phyloP scores from a whole-genome alignment of 2,888 invertebrate species.

The Portevinia maculata region DNA sequence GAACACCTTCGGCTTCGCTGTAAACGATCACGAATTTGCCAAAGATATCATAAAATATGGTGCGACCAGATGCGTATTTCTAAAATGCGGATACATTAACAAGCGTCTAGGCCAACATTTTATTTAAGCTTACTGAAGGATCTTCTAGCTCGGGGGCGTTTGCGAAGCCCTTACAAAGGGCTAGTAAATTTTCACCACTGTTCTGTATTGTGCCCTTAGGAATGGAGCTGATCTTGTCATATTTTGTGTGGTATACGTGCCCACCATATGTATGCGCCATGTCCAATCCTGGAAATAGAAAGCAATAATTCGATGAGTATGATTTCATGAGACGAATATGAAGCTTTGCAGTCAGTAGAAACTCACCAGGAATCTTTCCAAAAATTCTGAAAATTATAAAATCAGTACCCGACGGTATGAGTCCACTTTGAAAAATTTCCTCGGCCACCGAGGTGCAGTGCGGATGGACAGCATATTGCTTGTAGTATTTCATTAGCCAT shows the following conservation, averaged over 20 bases:
- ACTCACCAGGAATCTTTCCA: conserved; percentile 85
- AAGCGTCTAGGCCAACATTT: background rate
- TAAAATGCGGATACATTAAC: conserved; percentile 73
- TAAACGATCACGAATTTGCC: conserved; percentile 88
- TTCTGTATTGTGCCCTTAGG: conserved; percentile 88
- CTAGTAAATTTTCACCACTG: conserved; percentile 88
- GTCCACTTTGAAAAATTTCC: conserved; percentile 86
- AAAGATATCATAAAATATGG: conserved; percentile 89
- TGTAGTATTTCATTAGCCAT: conserved; percentile 85
- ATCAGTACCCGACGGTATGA: conserved; percentile 88
- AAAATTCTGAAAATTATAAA: conserved; percentile 87
- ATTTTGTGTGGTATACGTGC: conserved; percentile 90
- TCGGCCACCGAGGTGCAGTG: conserved; percentile 85
- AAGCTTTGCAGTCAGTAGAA: too few relatives aligned
- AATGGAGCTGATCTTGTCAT: conserved; percentile 86
- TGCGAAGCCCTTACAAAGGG: conserved; percentile 83
- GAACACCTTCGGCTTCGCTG: conserved; percentile 83
- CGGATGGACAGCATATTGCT: conserved; percentile 84
- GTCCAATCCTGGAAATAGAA: conserved; percentile 86
- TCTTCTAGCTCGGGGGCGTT: conserved; percentile 81
- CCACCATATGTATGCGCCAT: conserved; percentile 90
- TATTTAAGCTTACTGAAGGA: conserved; percentile 77
- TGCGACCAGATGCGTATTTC: conserved; percentile 82
- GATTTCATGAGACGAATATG: too few relatives aligned
- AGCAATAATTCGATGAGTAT: background rate